These are phyloP conservation scores for Psephotus haematonotus DNA, from an alignment of 2,113 vertebrate genomes.

Conservation along the genomic window DNA sequence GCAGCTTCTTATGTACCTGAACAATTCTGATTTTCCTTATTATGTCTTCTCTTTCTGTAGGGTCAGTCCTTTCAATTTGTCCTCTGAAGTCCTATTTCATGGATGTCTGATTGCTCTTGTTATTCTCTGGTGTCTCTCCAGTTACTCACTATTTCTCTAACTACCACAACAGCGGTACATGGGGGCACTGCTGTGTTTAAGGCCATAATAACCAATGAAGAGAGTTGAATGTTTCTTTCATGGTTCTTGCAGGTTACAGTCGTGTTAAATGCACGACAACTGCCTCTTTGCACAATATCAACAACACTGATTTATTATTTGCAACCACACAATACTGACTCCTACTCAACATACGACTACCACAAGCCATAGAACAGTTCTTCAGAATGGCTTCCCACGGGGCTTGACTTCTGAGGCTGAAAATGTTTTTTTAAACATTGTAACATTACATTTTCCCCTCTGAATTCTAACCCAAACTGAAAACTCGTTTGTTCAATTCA, in stretches of 20 bases:
- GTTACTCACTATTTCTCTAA: background rate
- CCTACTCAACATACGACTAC: accelerated
- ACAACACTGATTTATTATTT: background rate
- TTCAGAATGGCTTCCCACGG: background rate
- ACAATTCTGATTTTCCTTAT: background rate
- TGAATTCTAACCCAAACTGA: background rate
- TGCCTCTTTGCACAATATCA: background rate
- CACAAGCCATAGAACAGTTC: background rate
- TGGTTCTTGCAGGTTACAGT: background rate
- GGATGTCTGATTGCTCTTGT: background rate
- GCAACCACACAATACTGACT: background rate
- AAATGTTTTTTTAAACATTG: background rate
- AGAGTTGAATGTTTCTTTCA: background rate
- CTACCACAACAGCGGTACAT: background rate
- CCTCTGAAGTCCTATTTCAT: background rate
- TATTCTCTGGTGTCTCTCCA: background rate
- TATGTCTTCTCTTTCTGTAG: background rate
- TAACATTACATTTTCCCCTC: background rate
- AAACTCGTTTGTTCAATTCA: background rate
- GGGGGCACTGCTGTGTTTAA: background rate
- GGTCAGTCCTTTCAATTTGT: background rate
- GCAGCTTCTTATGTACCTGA: background rate
- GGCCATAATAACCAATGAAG: background rate
- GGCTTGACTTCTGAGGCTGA: background rate
- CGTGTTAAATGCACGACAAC: background rate